Base-by-base conservation (phyloP, 2,888 invertebrate genomes). In the Chironomus riparius region DNA sequence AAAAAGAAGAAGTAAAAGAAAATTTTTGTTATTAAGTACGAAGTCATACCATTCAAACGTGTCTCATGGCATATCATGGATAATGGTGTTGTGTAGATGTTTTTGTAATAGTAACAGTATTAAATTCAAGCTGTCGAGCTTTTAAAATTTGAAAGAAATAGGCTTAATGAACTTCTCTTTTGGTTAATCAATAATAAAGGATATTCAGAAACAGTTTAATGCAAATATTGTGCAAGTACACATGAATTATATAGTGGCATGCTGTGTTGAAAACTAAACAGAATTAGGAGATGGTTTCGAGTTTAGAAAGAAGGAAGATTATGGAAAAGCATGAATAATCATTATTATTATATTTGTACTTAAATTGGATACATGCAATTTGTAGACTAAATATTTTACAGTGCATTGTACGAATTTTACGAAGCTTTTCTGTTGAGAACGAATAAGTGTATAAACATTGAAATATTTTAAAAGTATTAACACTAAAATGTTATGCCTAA, bases 211-310 rank as follows among this genome's bases (percentile, higher is more conserved):
- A 70, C 50, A 70, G 50, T 70, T 70, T 50, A 50, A 70, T 70
- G 70, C 70, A 70, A 70, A 70, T 70, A 70, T 70, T 70, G 70
- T 50, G 56, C 5, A 18, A 56, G n/a, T 56, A 56, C 56, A 38
- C 38, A 38, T 38, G 38, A 38, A 38, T 38, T 38, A 38, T 56
- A 56, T 18, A 15, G 56, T 15, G 6, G 18, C 18, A 50, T 38
- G 38, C 38, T 50, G 56, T 56, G 56, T 56, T 56, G 56, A 56
- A 56, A 56, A 18, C 56, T 56, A 15, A 7, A 15, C 5, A 56
- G 15, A 56, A 56, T 56, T 56, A 56, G 56, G n/a, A 50, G 56
- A 15, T 56, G 56, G 6, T 38, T 38, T 38, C 38, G 4, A 56
- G 6, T 3, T 56, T 38, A 1, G 56, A 56, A 15, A 18, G 2